phyloP scores from a whole-genome alignment of 2,888 invertebrate species.

The Arrhopalites spinosus region DNA sequence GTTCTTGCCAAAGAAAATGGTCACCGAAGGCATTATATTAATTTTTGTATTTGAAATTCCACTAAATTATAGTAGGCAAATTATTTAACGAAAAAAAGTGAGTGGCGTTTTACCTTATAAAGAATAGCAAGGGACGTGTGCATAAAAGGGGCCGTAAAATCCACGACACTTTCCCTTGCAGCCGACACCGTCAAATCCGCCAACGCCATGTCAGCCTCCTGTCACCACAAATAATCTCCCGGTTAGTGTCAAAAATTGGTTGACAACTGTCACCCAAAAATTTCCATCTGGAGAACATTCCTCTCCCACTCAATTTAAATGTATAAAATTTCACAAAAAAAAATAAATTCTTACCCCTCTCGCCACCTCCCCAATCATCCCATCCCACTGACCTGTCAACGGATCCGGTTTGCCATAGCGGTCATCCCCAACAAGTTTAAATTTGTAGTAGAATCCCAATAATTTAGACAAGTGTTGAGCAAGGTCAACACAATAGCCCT shows the following conservation, averaged over 20 bases:
- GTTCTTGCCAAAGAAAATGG: too few species aligned
- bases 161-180: slow-evolving; percentile 48
- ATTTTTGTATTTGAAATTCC: too few species aligned
- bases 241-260: not conserved
- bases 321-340: too few species aligned
- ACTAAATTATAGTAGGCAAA: too few species aligned
- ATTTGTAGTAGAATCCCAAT: slow-evolving; percentile 52
- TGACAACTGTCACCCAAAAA: too few species aligned
- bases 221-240: slow-evolving; percentile 7
- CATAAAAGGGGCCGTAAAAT: slow-evolving; percentile 54
- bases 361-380: slow-evolving; percentile 52
- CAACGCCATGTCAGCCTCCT: slow-evolving; percentile 54
- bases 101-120: slow-evolving; percentile 50
- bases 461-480: slow-evolving; percentile 46
- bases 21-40: too few species aligned
- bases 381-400: slow-evolving; percentile 52
- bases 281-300: not conserved
- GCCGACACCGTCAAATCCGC: slow-evolving; percentile 54
- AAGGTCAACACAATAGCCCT: slow-evolving; percentile 53
- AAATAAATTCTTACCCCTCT: slow-evolving; percentile 42
- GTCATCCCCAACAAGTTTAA: slow-evolving; percentile 46
- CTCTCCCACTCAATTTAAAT: too few species aligned
- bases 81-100: too few species aligned
- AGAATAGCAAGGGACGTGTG: slow-evolving; percentile 53
- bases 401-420: slow-evolving; percentile 50